Percentiles rank a stretch among this genome's conserved stretches.
Conservation (phyloP, 2,113 vertebrate species). For the Onychostoma macrolepis region DNA sequence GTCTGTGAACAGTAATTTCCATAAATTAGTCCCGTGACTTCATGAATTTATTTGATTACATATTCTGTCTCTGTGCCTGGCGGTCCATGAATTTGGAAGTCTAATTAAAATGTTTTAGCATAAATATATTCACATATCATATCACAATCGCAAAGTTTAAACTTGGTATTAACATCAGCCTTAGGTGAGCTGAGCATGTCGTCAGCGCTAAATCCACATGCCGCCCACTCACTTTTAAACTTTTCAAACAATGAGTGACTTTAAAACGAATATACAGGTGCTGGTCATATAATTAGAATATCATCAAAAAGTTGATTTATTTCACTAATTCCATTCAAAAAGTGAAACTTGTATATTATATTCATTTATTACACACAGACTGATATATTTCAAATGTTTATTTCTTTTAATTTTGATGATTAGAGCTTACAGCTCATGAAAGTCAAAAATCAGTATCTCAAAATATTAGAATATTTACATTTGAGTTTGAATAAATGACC, state of each 20-base stretch:
- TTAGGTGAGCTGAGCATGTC: not conserved
- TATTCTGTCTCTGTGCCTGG: conserved; percentile 14
- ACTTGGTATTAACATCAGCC: not conserved
- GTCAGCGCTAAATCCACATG: not conserved
- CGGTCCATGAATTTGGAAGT: conserved; percentile 12
- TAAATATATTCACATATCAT: not conserved
- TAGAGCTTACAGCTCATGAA: too few relatives aligned
- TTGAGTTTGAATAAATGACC: too few relatives aligned
- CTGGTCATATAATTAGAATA: too few relatives aligned
- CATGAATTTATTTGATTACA: conserved; percentile 31
- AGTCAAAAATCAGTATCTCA: too few relatives aligned
- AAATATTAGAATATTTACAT: too few relatives aligned
- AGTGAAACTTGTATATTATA: too few relatives aligned
- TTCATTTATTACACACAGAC: too few relatives aligned
- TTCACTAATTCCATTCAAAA: too few relatives aligned
- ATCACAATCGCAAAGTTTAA: not conserved
- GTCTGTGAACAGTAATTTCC: not conserved
- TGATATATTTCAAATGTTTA: too few relatives aligned
- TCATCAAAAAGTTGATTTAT: too few relatives aligned
- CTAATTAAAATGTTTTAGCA: conserved; percentile 13
- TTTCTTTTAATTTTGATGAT: too few relatives aligned
- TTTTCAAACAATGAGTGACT: not conserved
- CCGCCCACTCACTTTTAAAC: not conserved
- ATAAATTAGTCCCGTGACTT: conserved; percentile 20
- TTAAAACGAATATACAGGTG: too few relatives aligned